phyloP scores from a whole-genome alignment of 2,888 invertebrate genomes.

The Cheilosia scutellata region DNA sequence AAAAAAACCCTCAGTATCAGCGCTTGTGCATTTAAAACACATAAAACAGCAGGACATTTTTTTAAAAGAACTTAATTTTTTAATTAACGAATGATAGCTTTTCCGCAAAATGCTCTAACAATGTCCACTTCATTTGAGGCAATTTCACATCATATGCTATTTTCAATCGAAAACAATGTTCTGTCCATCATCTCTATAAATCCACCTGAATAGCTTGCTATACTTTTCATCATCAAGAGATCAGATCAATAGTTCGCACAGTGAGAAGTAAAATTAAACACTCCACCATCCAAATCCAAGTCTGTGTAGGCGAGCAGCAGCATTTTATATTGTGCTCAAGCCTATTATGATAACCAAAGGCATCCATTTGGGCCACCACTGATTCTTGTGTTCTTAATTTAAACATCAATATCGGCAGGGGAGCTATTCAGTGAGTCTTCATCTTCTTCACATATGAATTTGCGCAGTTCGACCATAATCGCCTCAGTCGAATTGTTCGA shows the following conservation, averaged over 20 bases:
- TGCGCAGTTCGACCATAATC: conserved; percentile 62
- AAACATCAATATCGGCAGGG: conserved; percentile 41
- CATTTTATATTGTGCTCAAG: conserved; percentile 16
- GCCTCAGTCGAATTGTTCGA: conserved; percentile 49
- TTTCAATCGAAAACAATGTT: not conserved
- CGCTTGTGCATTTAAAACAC: no score
- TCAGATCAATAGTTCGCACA: conserved; percentile 37
- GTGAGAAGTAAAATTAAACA: conserved; percentile 26
- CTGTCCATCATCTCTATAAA: not conserved
- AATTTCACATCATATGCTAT: not conserved
- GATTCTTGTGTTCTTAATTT: conserved; percentile 25
- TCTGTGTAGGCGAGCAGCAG: conserved; percentile 5
- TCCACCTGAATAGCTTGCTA: not conserved
- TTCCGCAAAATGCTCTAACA: no score
- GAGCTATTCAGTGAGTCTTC: conserved; percentile 16
- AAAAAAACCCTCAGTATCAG: no score
- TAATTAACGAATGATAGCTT: no score
- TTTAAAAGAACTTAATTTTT: no score
- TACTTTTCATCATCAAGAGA: conserved; percentile 25
- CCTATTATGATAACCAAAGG: conserved; percentile 32
- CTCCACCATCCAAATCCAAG: not conserved
- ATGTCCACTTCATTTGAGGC: not conserved
- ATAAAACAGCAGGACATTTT: no score
- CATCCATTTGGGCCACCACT: conserved; percentile 36
- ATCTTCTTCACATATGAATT: conserved; percentile 38